Percentiles rank a stretch among this genome's conserved stretches.
Conservation (phyloP, 2,888 invertebrate genomes). For the Elysia crispata region DNA sequence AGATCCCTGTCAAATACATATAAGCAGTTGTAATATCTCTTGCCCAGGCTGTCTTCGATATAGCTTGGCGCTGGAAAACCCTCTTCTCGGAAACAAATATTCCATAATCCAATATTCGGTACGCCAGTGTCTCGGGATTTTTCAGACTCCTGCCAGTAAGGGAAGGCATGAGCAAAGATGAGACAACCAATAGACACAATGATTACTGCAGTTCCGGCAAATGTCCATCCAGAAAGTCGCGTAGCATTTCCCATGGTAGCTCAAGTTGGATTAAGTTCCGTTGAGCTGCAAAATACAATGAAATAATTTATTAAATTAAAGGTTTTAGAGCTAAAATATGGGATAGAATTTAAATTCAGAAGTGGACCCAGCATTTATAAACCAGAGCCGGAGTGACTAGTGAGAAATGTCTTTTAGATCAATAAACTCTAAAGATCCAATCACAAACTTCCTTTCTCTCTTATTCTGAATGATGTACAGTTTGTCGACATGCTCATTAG, state of each 20-base stretch:
- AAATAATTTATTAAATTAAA: no score
- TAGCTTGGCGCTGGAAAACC: conserved; percentile 78
- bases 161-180: conserved; percentile 41
- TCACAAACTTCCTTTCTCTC: no score
- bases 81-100: conserved; percentile 89
- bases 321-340: no score
- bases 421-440: no score
- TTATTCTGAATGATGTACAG: no score
- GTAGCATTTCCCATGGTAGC: neutral
- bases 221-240: conserved; percentile 42
- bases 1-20: conserved; percentile 47
- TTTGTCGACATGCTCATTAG: no score
- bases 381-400: no score
- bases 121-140: conserved; percentile 46
- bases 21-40: conserved; percentile 92
- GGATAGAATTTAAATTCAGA: no score
- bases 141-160: conserved; percentile 50
- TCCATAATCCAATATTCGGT: conserved; percentile 91
- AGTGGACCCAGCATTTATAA: no score
- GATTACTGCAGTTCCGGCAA: conserved; percentile 35
- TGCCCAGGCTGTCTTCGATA: conserved; percentile 87
- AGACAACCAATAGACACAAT: conserved; percentile 17
- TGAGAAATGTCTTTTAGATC: no score
- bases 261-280: no score
- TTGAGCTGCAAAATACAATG: neutral